Evolutionary conservation across 2,797 vertebrate species (phyloP), one percentile per base, ranked within the genome.

Genomic region (Dromococcyx pavoninus): DNA sequence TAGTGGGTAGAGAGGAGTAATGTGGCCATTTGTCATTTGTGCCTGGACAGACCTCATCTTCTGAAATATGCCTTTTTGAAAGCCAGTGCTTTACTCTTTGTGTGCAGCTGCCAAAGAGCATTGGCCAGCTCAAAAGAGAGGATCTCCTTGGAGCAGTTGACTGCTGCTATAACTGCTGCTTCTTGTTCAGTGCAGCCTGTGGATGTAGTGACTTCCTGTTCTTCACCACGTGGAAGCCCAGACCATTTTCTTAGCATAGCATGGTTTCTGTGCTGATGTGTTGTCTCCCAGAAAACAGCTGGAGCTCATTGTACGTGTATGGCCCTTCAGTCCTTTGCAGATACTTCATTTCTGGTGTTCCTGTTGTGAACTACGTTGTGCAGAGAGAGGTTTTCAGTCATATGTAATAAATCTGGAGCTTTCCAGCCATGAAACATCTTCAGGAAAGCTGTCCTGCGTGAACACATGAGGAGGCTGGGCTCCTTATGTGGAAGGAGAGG

Each of bases 1-100:
- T 77, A 35, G 71, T 80, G 73, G 81, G 76, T 89, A 23, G 71
- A 60, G 60, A 93, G 81, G 69, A 86, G 48, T 56, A 73, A 64
- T 58, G 48, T 85, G 91, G 33, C 73, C 77, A 30, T 84, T 80
- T 91, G 87, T 95, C 76, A 64, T 91, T 88, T 89, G 54, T 84
- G 43, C 67, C 51, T 86, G 81, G 62, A 54, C 67, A 93, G 80
- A 73, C 69, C 33, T 91, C 85, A 88, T 86, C 90, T 92, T 61
- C 82, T 65, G 61, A 94, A 94, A 71, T 27, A 46, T 0, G 3
- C 60, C 5, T 23, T 70, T 92, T 66, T 56, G 69, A 92, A 94
- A 80, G 60, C 23, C 56, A 53, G 15, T 58, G 28, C 60, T 95
- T 73, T 56, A 71, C 28, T 81, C 72, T 50, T 75, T 66, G 69